phyloP scores from a whole-genome alignment of 2,888 invertebrate species.

The Octodonta nipae region DNA sequence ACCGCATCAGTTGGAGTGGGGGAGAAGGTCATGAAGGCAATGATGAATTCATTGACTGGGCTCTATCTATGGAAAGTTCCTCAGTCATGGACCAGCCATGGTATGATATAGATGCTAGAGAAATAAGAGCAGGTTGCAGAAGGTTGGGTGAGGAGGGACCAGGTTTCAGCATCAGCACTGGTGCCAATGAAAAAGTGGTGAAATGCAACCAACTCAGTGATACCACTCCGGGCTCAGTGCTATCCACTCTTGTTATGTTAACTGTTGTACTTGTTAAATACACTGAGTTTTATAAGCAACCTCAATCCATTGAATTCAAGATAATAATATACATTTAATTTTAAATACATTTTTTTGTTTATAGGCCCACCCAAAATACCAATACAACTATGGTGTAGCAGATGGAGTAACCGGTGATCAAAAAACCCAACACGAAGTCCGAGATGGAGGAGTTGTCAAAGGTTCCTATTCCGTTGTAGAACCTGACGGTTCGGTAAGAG shows the following conservation, averaged over 20 bases:
- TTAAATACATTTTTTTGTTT: slow-evolving; percentile 3
- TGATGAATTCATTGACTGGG: slow-evolving; percentile 61
- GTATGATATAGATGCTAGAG: slow-evolving; percentile 33
- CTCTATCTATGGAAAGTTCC: slow-evolving; percentile 29
- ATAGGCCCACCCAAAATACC: slow-evolving; percentile 30
- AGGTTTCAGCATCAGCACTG: slow-evolving; percentile 69
- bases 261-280: too few relatives aligned
- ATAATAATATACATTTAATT: too few relatives aligned
- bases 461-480: slow-evolving; percentile 39
- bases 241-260: too few relatives aligned
- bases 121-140: slow-evolving; percentile 50
- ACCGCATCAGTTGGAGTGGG: slow-evolving; percentile 37
- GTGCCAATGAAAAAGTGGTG: slow-evolving; percentile 75
- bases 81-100: slow-evolving; percentile 22
- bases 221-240: slow-evolving; percentile 30
- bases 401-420: slow-evolving; percentile 31
- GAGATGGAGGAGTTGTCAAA: slow-evolving; percentile 33
- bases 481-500: slow-evolving; percentile 41
- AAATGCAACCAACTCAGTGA: slow-evolving; percentile 52
- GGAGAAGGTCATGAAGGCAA: slow-evolving; percentile 44
- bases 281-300: too few relatives aligned
- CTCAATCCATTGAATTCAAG: too few relatives aligned
- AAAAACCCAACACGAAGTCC: slow-evolving; percentile 29
- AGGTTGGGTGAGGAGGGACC: slow-evolving; percentile 68
- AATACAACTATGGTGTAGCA: slow-evolving; percentile 32